A percentile compares a stretch with the other conserved stretches of the same genome.
These are phyloP conservation scores for Sarcophaga variegata DNA, from an alignment of 2,888 invertebrate genomes.

Conservation along the genomic window DNA sequence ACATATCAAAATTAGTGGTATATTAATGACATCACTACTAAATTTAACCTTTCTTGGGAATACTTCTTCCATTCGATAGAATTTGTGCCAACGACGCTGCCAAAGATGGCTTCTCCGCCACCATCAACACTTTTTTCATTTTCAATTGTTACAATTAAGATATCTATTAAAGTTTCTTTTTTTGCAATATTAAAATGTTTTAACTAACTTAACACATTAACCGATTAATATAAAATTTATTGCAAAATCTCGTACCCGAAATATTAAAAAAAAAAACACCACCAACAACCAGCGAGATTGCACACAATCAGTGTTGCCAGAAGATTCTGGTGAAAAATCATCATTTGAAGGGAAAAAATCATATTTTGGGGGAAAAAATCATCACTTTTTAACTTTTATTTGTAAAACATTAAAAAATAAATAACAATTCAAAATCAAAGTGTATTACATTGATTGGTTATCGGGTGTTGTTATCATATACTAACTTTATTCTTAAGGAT, in stretches of 20 bases:
- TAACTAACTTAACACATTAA: constrained; percentile 6
- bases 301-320: background rate
- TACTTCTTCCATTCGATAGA: constrained; percentile 90
- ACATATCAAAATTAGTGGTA: constrained; percentile 26
- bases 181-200: background rate
- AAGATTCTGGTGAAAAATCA: no score
- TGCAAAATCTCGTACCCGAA: constrained; percentile 3
- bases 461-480: no score
- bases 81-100: constrained; percentile 97
- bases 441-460: no score
- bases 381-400: no score
- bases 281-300: background rate
- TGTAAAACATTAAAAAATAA: no score
- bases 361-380: no score
- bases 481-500: no score
- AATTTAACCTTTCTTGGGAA: constrained; percentile 75
- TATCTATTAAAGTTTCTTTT: background rate
- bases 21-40: constrained; percentile 46
- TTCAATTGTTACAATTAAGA: background rate
- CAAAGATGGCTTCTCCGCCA: constrained; percentile 99
- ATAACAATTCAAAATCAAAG: no score
- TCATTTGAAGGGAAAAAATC: no score
- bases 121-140: constrained; percentile 96
- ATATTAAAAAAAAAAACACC: constrained; percentile 24
- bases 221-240: background rate